A percentile compares a stretch with the other conserved stretches of the same genome.
Conservation (phyloP, 2,797 vertebrate species). For the Selene dorsalis region DNA sequence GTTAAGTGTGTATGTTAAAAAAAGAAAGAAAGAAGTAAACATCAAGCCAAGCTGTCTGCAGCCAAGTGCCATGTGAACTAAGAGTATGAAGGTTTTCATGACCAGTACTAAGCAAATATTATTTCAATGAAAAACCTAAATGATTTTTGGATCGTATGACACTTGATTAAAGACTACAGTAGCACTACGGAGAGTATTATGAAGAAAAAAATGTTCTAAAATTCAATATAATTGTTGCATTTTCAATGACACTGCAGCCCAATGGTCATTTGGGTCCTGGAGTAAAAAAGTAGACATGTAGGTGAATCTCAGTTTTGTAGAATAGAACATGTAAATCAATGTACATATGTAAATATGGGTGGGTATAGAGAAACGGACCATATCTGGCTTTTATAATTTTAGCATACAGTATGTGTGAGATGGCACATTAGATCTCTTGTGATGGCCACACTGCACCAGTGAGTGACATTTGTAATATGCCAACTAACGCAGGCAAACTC, state of each 20-base stretch:
- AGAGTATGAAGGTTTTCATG: not conserved
- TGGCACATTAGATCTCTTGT: constrained; percentile 11
- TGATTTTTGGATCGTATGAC: constrained; percentile 11
- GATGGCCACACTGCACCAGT: constrained; percentile 24
- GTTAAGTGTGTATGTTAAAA: not conserved
- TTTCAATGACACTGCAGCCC: constrained; percentile 19
- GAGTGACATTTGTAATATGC: constrained; percentile 24
- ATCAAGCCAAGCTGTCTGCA: constrained; percentile 11
- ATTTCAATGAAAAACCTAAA: not conserved
- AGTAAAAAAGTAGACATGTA: constrained; percentile 10
- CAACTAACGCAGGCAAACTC: not conserved
- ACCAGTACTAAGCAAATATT: not conserved
- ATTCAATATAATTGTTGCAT: constrained; percentile 15
- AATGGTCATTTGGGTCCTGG: constrained; percentile 17
- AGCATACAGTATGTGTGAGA: constrained; percentile 30
- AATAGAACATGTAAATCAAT: constrained; percentile 68
- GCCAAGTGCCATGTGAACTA: constrained; percentile 13
- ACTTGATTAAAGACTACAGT: constrained; percentile 17
- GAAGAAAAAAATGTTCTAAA: constrained; percentile 1
- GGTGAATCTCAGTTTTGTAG: constrained; percentile 50
- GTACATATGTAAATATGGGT: constrained; percentile 77
- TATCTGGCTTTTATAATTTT: constrained; percentile 51
- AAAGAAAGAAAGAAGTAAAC: constrained; percentile 7
- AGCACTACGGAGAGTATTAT: constrained; percentile 46
- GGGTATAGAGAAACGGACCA: constrained; percentile 25